These are phyloP conservation scores for Bombus turneri DNA, from an alignment of 1,140 invertebrate genomes.

Conservation along the genomic window DNA sequence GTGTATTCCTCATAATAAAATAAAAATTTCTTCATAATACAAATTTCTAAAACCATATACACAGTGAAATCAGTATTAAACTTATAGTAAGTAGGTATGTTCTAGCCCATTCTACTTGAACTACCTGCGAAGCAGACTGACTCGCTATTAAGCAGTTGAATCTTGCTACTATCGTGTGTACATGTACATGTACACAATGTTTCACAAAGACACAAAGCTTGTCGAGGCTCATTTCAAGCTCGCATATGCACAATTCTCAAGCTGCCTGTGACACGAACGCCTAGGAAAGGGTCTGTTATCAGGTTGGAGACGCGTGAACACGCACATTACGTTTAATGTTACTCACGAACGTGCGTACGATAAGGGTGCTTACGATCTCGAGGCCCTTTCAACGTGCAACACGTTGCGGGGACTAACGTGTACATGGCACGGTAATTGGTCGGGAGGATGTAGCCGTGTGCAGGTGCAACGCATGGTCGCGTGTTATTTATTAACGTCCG, in stretches of 20 bases:
- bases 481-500: slow-evolving; percentile 46
- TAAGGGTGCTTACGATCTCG: slow-evolving; percentile 55
- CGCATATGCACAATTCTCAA: slow-evolving; percentile 7
- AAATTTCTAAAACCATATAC: too few relatives aligned
- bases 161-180: background rate
- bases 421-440: slow-evolving; percentile 48
- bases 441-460: slow-evolving; percentile 36
- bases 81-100: background rate
- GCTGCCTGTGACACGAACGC: slow-evolving; percentile 38
- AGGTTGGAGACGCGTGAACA: slow-evolving; percentile 53
- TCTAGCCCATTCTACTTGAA: background rate
- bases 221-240: background rate
- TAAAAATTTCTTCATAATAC: too few relatives aligned
- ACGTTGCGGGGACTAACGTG: slow-evolving; percentile 52
- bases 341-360: slow-evolving; percentile 54
- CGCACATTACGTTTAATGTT: slow-evolving; percentile 57
- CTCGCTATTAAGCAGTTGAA: background rate
- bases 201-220: background rate
- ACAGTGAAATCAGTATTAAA: background rate
- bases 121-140: background rate
- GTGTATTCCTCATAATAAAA: too few relatives aligned
- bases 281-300: slow-evolving; percentile 52
- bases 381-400: slow-evolving; percentile 52
- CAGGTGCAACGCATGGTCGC: slow-evolving; percentile 25
- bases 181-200: background rate